Conservation (phyloP, 2,888 invertebrate genomes). For the Drosophila prolongata region DNA sequence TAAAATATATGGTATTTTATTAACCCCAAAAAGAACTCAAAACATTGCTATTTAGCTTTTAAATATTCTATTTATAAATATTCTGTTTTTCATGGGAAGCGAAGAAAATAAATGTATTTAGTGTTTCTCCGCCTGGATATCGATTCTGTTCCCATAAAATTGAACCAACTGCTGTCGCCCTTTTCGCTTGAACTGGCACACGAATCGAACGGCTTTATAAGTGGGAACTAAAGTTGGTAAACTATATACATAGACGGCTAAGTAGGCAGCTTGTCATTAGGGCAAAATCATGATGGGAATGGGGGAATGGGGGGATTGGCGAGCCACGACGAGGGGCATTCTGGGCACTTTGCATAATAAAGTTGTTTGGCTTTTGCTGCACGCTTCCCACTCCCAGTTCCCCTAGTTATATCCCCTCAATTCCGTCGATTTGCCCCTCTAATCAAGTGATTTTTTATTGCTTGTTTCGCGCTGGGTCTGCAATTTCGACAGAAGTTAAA, state of each 20-base stretch:
- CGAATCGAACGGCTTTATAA: slow-evolving; percentile 12
- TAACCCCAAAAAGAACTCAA: too few relatives aligned
- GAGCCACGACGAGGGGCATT: slow-evolving; percentile 15
- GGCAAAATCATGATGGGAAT: slow-evolving; percentile 61
- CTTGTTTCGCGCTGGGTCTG: slow-evolving; percentile 18
- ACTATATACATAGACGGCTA: slow-evolving; percentile 24
- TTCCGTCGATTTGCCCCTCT: slow-evolving; percentile 15
- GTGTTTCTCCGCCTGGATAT: background rate
- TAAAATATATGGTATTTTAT: too few relatives aligned
- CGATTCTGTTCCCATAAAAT: slow-evolving; percentile 24
- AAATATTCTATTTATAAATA: too few relatives aligned
- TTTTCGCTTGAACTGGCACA: slow-evolving; percentile 13
- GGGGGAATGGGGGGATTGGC: too few relatives aligned
- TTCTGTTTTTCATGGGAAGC: too few relatives aligned
- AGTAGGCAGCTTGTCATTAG: slow-evolving; percentile 49
- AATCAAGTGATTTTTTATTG: slow-evolving; percentile 70
- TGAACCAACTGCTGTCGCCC: slow-evolving; percentile 17
- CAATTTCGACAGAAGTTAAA: slow-evolving; percentile 15
- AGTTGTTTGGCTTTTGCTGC: slow-evolving; percentile 31
- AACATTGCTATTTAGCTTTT: too few relatives aligned
- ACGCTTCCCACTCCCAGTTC: slow-evolving; percentile 38
- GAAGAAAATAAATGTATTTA: too few relatives aligned
- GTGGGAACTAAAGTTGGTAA: background rate
- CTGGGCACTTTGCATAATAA: slow-evolving; percentile 46
- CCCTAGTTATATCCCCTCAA: background rate